Evolutionary conservation across 2,888 invertebrate genomes (phyloP), one percentile per base, ranked within the genome.

Genomic region (Drosophila kokeensis): DNA sequence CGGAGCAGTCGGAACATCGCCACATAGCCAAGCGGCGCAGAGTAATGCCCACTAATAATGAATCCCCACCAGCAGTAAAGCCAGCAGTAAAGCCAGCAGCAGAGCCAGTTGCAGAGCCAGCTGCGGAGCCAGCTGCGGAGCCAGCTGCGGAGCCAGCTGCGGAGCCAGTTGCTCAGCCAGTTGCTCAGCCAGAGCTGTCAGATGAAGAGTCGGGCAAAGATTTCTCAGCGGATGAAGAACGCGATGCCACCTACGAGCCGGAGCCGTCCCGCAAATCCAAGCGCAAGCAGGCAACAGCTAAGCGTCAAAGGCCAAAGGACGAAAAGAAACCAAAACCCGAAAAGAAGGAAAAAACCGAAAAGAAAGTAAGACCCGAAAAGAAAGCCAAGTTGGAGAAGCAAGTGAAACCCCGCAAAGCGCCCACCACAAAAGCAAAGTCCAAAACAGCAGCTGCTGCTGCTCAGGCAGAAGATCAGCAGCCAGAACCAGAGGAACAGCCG

Each of bases 11-110:
- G 30, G 94, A 94, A 74, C 93, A 94, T 82, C 94, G 95, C 79
- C 95, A 95, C 57, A 94, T 95, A 42, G 93, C 94, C 1, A 95
- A 95, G 82, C 94, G 94, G 79, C 93, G 94, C 61, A 94, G 94
- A 91, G 65, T 94, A 2, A 64, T 85, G 34, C 70, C 83, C 2
- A 61, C 58, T 15, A 74, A 15, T 6, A 79, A 15, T 8, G 65
- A 69, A 21, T 59, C 67, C 10, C 57, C 54, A 0, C 18, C 60
- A 50, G 36, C 38, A 38, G 13, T 21, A 13, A 21, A 21, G 3
- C 6, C 15, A 2, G 7, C 59, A 24, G 13, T 18, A 52, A 6
- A 30, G 7, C 7, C 10, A 4, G 5, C 59, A 7, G 13, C 24
- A 10, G 13, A 34, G 0, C 34, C 55, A 52, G 36, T 30, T n/a